Base-by-base conservation (phyloP, 2,797 vertebrate species). In the Anniella stebbinsi region DNA sequence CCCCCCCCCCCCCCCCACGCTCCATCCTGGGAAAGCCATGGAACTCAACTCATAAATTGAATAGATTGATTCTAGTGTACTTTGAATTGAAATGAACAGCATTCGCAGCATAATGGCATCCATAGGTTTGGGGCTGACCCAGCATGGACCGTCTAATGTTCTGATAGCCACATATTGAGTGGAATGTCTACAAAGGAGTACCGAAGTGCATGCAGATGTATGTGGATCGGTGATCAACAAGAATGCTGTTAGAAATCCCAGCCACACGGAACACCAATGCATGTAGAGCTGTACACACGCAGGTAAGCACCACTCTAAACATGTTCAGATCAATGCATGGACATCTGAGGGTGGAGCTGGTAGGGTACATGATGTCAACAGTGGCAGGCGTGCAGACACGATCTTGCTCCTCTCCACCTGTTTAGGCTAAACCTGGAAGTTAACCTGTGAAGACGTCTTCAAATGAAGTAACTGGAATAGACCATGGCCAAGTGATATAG, bases 31-130 rank as follows among this genome's bases (percentile, higher is more conserved):
- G 94, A 93, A 94, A 93, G 77, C 83, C 45, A 60, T 8, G 90
- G 88, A 92, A 90, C 41, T 92, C 93, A 94, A 91, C 41, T 91
- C 41, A n/a, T 92, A 94, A 93, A 88, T 95, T 93, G 95, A 95
- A 87, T 96, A 93, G 84, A 94, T 93, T 69, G 73, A 95, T 96
- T 96, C 92, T 80, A 89, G 36, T 88, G 80, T 84, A 92, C 95
- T 95, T 97, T 96, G 87, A 93, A 93, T 95, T 96, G 94, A 96
- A 97, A 96, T 95, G 94, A 95, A 92, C 92, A 93, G 69, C 90
- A 73, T 93, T 93, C 78, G 23, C 76, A 95, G 89, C 93, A 93
- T 83, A 95, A 86, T 91, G 84, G 93, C 94, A 95, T 94, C 93
- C 86, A 91, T 93, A 94, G 60, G 60, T 18, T 25, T 63, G 23